Evolutionary conservation across 2,888 invertebrate genomes (phyloP), one percentile per base, ranked within the genome.

Genomic region (Neoitamus cyanurus): DNA sequence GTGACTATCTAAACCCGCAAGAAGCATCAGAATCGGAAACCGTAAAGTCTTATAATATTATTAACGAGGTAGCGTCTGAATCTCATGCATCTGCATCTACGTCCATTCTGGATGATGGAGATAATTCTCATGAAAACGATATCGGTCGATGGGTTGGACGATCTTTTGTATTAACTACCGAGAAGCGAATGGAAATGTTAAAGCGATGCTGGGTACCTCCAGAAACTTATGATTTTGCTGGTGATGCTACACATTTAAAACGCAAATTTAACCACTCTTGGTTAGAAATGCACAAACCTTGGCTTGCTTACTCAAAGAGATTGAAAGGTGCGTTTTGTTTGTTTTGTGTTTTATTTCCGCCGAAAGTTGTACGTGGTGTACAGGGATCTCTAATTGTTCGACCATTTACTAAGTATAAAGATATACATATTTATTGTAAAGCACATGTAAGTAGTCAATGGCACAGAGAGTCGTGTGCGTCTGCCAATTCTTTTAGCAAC

Each of bases 341-440:
- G 77, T 86, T 87, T 73, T 88, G 87, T 86, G 87, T 87, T 30
- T 84, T 88, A 68, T 88, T 88, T 85, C 87, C 86, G 77, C 88
- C 87, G 48, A 37, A 31, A 84, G 78, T 83, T 70, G 70, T 77
- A 25, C 87, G 86, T 86, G 88, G 88, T 34, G 85, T 87, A 84
- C 87, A 87, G 80, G 87, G 88, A 48, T 87, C 87, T 86, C 88
- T 89, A 85, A 87, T 88, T 75, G 84, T 88, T 77, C 87, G 86
- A 83, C 85, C 87, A 85, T 88, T 87, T 83, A 85, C 70, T 70
- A 86, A 87, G 72, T 88, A 87, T 85, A 88, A 88, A 86, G 83
- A 88, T 85, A 86, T 88, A 68, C 88, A 88, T 84, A 87, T 88
- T 80, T 30, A 85, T 48, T 87, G 85, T 78, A 85, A 86, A 87